Conservation (phyloP, 2,113 vertebrate genomes). For the Pristiophorus japonicus region DNA sequence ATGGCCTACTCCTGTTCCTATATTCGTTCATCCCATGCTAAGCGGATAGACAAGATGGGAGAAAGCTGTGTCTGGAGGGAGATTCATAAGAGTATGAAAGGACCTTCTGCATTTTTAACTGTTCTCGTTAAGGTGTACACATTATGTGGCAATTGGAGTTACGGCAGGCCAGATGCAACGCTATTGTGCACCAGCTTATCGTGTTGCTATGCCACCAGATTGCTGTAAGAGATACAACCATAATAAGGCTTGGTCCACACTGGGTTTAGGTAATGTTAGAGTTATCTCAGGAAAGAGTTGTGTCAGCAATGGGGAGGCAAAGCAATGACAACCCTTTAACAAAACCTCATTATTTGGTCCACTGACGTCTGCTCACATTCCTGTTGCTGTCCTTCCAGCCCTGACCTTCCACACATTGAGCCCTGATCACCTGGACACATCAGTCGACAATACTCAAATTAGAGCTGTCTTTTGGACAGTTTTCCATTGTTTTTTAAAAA, state of each 20-base stretch:
- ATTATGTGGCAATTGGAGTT: neutral
- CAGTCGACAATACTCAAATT: neutral
- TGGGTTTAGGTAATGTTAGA: neutral
- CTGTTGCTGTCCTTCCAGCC: neutral
- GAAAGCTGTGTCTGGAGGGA: neutral
- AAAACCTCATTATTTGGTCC: neutral
- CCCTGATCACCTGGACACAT: neutral
- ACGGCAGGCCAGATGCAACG: neutral
- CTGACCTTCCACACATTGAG: neutral
- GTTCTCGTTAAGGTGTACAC: neutral
- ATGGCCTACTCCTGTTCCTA: neutral
- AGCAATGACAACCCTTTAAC: neutral
- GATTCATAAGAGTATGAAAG: neutral
- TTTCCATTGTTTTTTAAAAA: neutral
- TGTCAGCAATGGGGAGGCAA: neutral
- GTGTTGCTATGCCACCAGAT: neutral
- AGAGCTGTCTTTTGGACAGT: neutral
- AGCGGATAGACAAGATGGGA: neutral
- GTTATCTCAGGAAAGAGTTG: neutral
- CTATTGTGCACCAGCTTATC: neutral
- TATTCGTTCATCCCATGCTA: neutral
- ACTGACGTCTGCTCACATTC: neutral
- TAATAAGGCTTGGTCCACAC: no score
- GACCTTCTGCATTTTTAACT: neutral
- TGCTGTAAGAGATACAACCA: no score